Evolutionary conservation across 2,888 invertebrate species (phyloP).

Genomic region (Liodrosophila aerea): DNA sequence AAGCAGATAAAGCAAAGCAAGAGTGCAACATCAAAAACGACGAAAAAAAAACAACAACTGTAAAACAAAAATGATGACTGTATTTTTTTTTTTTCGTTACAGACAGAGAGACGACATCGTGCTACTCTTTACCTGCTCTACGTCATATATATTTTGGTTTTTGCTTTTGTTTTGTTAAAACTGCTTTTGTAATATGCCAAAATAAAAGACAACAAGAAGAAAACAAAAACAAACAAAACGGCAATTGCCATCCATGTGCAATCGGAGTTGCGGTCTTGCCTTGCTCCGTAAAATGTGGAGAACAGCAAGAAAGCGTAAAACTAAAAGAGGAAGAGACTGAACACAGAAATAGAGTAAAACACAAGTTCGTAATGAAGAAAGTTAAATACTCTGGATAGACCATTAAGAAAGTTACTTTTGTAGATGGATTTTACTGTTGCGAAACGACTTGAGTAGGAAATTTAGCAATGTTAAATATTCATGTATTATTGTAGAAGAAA

Average conservation of each 20-base stretch:
- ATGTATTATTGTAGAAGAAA: too few species aligned
- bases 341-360: neutral
- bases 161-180: slow-evolving; percentile 5
- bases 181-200: slow-evolving; percentile 18
- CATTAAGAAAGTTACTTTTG: too few species aligned
- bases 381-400: slow-evolving; percentile 5
- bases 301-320: slow-evolving; percentile 2
- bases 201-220: too few species aligned
- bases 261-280: slow-evolving; percentile 25
- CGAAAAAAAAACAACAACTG: slow-evolving; percentile 4
- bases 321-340: too few species aligned
- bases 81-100: slow-evolving; percentile 24
- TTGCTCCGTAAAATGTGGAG: slow-evolving; percentile 5
- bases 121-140: slow-evolving; percentile 5
- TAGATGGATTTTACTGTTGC: too few species aligned
- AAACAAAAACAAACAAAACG: slow-evolving; percentile 9
- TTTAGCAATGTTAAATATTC: too few species aligned
- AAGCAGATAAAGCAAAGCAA: slow-evolving; percentile 4
- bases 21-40: slow-evolving; percentile 11
- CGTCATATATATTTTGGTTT: slow-evolving; percentile 5
- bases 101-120: neutral
- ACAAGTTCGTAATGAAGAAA: neutral
- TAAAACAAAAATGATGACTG: too few species aligned
- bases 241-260: slow-evolving; percentile 19
- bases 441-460: too few species aligned